Evolutionary conservation across 2,888 invertebrate species (phyloP).

Genomic region (Noctua janthina): DNA sequence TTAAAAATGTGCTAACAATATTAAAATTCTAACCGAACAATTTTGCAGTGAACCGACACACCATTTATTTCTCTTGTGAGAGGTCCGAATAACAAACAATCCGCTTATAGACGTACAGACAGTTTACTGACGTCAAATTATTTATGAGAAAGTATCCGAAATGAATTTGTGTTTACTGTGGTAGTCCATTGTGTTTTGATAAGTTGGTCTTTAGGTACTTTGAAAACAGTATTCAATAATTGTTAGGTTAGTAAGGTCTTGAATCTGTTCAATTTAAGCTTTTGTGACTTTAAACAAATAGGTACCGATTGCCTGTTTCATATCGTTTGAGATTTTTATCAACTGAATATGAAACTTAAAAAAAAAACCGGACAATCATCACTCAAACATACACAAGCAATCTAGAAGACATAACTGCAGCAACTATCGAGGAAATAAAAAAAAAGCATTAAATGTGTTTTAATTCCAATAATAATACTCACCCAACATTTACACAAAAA

Average conservation of each 20-base stretch:
- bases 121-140: constrained; percentile 21
- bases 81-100: constrained; percentile 28
- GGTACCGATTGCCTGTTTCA: not conserved
- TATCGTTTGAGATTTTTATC: not conserved
- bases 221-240: not conserved
- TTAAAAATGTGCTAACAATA: constrained; percentile 16
- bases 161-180: constrained; percentile 22
- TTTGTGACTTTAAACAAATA: not conserved
- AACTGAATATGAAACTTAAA: not conserved
- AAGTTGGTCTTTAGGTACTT: not conserved
- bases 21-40: constrained; percentile 30
- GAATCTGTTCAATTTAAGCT: not conserved
- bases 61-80: constrained; percentile 39
- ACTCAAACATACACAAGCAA: not conserved
- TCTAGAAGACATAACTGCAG: not conserved
- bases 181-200: not conserved
- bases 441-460: not conserved
- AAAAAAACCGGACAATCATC: not conserved
- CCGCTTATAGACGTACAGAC: constrained; percentile 33
- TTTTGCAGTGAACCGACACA: constrained; percentile 45
- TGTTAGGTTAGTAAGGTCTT: not conserved
- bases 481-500: not conserved
- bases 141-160: constrained; percentile 30
- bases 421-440: not conserved
- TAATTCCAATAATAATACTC: not conserved